Base-by-base conservation (phyloP, 1,140 invertebrate species). In the Dryas iulia region DNA sequence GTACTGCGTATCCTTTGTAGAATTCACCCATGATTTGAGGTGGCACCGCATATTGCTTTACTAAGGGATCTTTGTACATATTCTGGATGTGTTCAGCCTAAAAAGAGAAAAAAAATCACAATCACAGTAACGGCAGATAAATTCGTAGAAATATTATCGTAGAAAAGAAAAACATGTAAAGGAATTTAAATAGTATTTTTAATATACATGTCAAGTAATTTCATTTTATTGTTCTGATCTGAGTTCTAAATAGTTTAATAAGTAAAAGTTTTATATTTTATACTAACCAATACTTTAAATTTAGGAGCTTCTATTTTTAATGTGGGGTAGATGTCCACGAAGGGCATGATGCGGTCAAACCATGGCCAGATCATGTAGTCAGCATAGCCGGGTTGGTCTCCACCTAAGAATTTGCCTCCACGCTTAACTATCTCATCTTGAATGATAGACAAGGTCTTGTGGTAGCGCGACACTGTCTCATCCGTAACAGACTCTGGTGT, bases 341-440 rank as follows among this genome's bases (percentile, higher is more conserved):
- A 95, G 82, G 35, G 94, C 85, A 76, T 94, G 28, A 95, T 91
- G 66, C 96, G 92, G 81, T 97, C 96, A 76, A 96, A 95, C 95
- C 96, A 97, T 12, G 97, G 96, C 96, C 96, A 97, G 60, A 97
- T 94, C 93, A 97, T 97, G 60, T 95, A 95, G 84, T 97, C 96
- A 28, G 97, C 90, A 93, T 96, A 94, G 21, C 96, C 96, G 26
- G 96, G 95, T 68, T 94, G 90, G 26, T 91, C 81, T 57, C 96
- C 96, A 76, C 94, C 92, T 79, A 96, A 95, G 79, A 94, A 97
- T 26, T 92, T 92, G 10, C 94, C 95, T 65, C 93, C 93, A 72
- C 96, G 93, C 24, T 86, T 87, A 14, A 81, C 76, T 11, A 97
- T 78, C 81, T 96, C 96, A 30, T 89, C 93, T 78, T 97, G 95